Base-by-base conservation (phyloP, 2,113 vertebrate species). In the Mobula birostris region DNA sequence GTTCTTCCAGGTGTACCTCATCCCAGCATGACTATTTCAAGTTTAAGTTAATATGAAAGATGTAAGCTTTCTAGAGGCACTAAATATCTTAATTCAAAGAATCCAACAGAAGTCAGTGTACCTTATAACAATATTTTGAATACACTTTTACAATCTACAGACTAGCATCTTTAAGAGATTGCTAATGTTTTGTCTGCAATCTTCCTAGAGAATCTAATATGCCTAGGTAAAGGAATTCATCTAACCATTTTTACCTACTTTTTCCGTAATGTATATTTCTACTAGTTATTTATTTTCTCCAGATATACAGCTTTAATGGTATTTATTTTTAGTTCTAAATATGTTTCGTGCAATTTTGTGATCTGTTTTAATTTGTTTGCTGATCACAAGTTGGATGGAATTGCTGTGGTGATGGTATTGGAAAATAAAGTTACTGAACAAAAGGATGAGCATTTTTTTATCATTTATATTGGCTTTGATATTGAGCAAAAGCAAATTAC, bases 401-500 rank as follows among this genome's bases (percentile, higher is more conserved):
- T 68, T 61, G 85, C 61, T 66, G 61, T 32, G 61, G 29, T 90
- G 63, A 66, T 66, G 29, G 7, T 66, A 66, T 90, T 90, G 61
- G 14, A 90, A 90, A 88, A 63, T 74, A 32, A 32, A 32, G 27
- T n/a, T 74, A 0, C 27, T 63, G 58, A 66, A 15, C 61, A 90
- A 90, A 32, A n/a, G 48, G 24, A 19, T 19, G 29, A 32, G 61
- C 61, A 19, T 90, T 66, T 66, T 68, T 19, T 58, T 7, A 66
- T 90, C 27, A 90, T 90, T 90, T 90, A 90, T 90, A 66, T 90
- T 90, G 85, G 29, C n/a, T 90, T 29, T 90, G 58, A n/a, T 90
- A 66, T 68, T 32, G 85, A 90, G 63, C 85, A 68, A 90, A 90
- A 66, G 29, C 61, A 90, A 90, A 68, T 90, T 66, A 90, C 29